phyloP scores from a whole-genome alignment of 2,888 invertebrate species.

The Noctua janthina region DNA sequence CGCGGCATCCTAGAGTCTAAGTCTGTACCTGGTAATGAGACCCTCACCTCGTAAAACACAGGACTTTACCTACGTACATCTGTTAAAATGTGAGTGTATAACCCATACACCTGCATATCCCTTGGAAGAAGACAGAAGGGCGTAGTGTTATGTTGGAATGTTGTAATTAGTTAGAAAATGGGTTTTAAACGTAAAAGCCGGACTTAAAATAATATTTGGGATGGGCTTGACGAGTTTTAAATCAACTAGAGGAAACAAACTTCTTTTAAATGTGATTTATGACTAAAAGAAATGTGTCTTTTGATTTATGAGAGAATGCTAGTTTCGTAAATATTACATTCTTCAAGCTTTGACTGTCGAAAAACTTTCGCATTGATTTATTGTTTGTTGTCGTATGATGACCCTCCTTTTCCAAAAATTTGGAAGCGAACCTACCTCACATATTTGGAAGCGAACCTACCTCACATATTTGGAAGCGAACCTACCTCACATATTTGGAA shows the following conservation, averaged over 20 bases:
- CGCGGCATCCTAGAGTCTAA: background rate
- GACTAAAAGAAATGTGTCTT: slow-evolving; percentile 19
- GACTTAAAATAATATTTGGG: slow-evolving; percentile 13
- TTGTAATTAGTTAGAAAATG: slow-evolving; percentile 11
- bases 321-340: slow-evolving; percentile 23
- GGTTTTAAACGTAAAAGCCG: slow-evolving; percentile 36
- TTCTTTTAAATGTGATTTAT: slow-evolving; percentile 45
- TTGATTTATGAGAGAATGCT: slow-evolving; percentile 38
- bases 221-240: slow-evolving; percentile 20
- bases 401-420: slow-evolving; percentile 5
- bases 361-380: slow-evolving; percentile 44
- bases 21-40: too few relatives aligned
- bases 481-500: too few relatives aligned
- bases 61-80: background rate
- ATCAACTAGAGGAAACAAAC: slow-evolving; percentile 3
- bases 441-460: too few relatives aligned
- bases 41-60: too few relatives aligned
- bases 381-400: slow-evolving; percentile 25
- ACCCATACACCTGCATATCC: background rate
- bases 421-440: background rate
- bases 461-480: background rate
- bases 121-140: background rate
- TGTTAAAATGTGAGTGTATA: background rate
- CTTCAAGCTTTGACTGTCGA: slow-evolving; percentile 21
- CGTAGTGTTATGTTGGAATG: background rate